Conservation (phyloP, 2,888 invertebrate genomes). For the Xanthia icteritia region DNA sequence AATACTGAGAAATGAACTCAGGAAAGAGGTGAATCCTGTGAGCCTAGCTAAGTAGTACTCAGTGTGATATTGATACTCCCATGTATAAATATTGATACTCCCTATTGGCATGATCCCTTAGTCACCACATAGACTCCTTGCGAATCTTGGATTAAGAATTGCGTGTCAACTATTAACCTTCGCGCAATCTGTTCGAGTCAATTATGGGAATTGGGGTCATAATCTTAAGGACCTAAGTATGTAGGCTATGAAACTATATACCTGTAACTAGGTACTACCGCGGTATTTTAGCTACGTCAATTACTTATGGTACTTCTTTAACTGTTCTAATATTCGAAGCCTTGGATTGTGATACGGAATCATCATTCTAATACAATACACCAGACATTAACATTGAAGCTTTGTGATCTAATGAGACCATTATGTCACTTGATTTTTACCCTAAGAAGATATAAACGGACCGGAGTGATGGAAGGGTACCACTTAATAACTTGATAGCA, state of each 20-base stretch:
- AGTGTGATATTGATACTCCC: background rate
- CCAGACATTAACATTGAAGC: conserved; percentile 8
- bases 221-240: conserved; percentile 16
- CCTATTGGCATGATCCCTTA: background rate
- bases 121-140: background rate
- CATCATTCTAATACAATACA: conserved; percentile 16
- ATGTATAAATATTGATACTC: no score
- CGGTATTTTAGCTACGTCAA: conserved; percentile 16
- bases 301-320: conserved; percentile 25
- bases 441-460: background rate
- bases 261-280: conserved; percentile 28
- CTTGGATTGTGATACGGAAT: conserved; percentile 1
- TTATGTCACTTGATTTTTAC: conserved; percentile 10
- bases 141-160: conserved; percentile 30
- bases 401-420: background rate
- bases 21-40: background rate
- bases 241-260: conserved; percentile 46
- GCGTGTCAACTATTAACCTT: conserved; percentile 42
- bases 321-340: background rate
- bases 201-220: conserved; percentile 55
- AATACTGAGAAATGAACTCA: background rate
- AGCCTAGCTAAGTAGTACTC: background rate
- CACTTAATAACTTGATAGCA: background rate
- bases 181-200: conserved; percentile 40
- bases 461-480: background rate